Evolutionary conservation across 2,888 invertebrate genomes (phyloP), one percentile per base, ranked within the genome.

Genomic region (Athetis lepigone): DNA sequence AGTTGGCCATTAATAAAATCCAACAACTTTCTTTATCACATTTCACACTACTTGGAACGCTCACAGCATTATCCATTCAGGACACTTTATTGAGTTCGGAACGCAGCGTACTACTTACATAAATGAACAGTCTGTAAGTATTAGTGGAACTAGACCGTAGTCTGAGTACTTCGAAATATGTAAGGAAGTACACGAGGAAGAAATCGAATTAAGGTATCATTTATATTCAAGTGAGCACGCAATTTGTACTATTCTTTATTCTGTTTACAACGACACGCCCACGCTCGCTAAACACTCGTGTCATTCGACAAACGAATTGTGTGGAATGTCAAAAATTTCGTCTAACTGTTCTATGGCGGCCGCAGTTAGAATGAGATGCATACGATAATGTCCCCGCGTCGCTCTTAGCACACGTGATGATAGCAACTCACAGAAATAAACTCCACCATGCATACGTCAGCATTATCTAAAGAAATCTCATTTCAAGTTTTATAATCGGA

Each of bases 291-390:
- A 83, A 81, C 80, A 81, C 79, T 83, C 77, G 43, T 67, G 70
- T 79, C 74, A 71, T 74, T 78, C 63, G 67, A 83, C 82, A 84
- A 83, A 85, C 86, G 82, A 85, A 87, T 85, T 82, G 78, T 76
- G 78, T 72, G 89, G 91, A 91, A 93, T 92, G 88, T 85, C 61
- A 87, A 90, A 91, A 88, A 91, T 90, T 85, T 85, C 75, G 80
- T 83, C 70, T 93, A 92, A 92, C 93, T 91, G 93, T 92, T 85
- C 77, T 77, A 71, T 60, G 68, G 74, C 71, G 70, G 74, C 80
- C 68, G 73, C 79, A 76, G 43, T 78, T 75, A 71, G 73, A 80
- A 79, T 81, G 75, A 85, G 85, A 87, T 88, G 84, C 83, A 79
- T 79, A 75, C 78, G 85, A 84, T 85, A 83, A 74, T 80, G 79